Evolutionary conservation across 2,113 vertebrate genomes (phyloP).

Genomic region (Cygnus buccinator): DNA sequence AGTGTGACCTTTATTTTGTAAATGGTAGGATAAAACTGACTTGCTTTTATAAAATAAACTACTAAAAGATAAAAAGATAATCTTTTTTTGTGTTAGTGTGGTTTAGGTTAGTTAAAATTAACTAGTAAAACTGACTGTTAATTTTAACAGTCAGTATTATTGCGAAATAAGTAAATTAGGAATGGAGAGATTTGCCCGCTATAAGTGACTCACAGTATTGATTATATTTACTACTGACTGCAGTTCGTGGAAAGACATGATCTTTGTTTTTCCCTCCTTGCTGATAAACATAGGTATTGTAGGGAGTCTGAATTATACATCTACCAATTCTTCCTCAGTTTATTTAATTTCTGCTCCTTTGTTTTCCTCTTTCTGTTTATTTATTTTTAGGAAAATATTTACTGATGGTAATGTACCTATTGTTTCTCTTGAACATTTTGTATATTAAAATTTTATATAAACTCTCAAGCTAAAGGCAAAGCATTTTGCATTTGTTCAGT

Average conservation of each 20-base stretch:
- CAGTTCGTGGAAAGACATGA: background rate
- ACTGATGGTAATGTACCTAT: rapidly evolving
- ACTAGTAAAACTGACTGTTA: background rate
- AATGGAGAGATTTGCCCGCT: background rate
- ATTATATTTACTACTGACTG: background rate
- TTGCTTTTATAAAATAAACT: background rate
- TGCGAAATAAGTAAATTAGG: background rate
- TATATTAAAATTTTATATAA: background rate
- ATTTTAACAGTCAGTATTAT: background rate
- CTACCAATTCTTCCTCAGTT: background rate
- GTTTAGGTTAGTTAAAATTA: background rate
- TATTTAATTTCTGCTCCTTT: background rate
- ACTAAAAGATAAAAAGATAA: background rate
- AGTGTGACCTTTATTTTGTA: background rate
- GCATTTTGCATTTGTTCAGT: background rate
- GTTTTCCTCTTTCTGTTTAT: background rate
- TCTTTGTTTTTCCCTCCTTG: background rate
- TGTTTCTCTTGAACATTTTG: background rate
- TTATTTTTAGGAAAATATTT: background rate
- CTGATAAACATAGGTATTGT: rapidly evolving
- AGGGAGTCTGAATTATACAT: background rate
- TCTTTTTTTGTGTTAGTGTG: background rate
- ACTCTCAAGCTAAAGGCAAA: background rate
- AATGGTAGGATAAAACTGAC: background rate
- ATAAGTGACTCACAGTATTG: background rate